Conservation (phyloP, 2,797 vertebrate species). For the Amniataba percoides region DNA sequence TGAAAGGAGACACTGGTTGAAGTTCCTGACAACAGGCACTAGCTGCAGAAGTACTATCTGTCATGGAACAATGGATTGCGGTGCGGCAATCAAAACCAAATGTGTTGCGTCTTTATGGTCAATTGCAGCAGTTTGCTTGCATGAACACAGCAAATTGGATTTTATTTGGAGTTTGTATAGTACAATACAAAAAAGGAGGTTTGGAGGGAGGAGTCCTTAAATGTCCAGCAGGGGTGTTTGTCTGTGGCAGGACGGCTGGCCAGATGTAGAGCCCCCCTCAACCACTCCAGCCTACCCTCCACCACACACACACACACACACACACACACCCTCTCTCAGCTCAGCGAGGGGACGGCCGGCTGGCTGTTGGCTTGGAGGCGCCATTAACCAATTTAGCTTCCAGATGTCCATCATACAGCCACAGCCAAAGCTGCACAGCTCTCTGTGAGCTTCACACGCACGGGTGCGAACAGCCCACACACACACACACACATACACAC, state of each 20-base stretch:
- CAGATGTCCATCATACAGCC: conserved; percentile 89
- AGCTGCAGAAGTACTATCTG: background rate
- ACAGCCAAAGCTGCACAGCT: conserved; percentile 85
- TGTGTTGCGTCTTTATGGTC: conserved; percentile 15
- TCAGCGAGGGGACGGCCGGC: conserved; percentile 82
- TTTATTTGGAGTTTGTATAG: conserved; percentile 48
- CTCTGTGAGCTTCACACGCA: conserved; percentile 72
- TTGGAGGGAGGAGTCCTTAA: conserved; percentile 50
- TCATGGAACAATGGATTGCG: conserved; percentile 2
- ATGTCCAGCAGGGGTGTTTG: conserved; percentile 68
- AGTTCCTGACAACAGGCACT: conserved; percentile 1
- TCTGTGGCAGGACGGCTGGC: conserved; percentile 68
- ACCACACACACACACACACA: conserved; percentile 34
- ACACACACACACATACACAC: conserved; percentile 48
- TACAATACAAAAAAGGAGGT: conserved; percentile 35
- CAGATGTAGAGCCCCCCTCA: conserved; percentile 73
- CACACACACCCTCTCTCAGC: conserved; percentile 56
- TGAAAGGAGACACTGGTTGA: background rate
- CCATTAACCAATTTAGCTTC: conserved; percentile 92
- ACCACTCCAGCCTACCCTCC: conserved; percentile 13
- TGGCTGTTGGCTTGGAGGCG: conserved; percentile 88
- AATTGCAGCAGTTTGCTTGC: conserved; percentile 22
- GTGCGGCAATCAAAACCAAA: conserved; percentile 17
- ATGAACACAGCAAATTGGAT: conserved; percentile 53
- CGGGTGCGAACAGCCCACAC: conserved; percentile 67